A percentile compares a stretch with the other conserved stretches of the same genome.
These are phyloP conservation scores for Drosophila navojoa DNA, from an alignment of 1,140 invertebrate species.

Conservation along the genomic window DNA sequence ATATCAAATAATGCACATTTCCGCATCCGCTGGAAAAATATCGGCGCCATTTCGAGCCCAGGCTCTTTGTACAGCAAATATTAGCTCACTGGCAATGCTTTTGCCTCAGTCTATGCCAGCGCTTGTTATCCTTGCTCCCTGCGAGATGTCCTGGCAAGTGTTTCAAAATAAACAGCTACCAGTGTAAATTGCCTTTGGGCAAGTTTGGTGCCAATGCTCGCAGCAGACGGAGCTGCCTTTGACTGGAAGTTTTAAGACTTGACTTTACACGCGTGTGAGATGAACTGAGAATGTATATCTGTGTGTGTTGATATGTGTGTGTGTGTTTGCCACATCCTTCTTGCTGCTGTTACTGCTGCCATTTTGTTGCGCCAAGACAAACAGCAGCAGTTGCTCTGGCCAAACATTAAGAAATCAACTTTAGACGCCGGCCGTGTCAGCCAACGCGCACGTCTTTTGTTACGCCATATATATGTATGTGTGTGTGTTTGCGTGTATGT, in stretches of 20 bases:
- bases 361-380: slow-evolving; percentile 71
- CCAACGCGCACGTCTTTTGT: slow-evolving; percentile 70
- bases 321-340: slow-evolving; percentile 41
- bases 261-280: slow-evolving; percentile 38
- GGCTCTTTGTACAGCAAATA: slow-evolving; percentile 37
- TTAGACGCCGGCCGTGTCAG: slow-evolving; percentile 59
- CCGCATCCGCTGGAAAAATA: slow-evolving; percentile 62
- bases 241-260: slow-evolving; percentile 55
- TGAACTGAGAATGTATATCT: slow-evolving; percentile 15
- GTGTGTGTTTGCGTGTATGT: slow-evolving; percentile 6
- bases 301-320: slow-evolving; percentile 23
- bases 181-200: slow-evolving; percentile 74
- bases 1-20: slow-evolving; percentile 78
- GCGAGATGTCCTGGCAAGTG: slow-evolving; percentile 56
- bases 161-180: slow-evolving; percentile 77
- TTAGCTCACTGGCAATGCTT: slow-evolving; percentile 46
- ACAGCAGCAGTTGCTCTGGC: slow-evolving; percentile 64
- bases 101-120: slow-evolving; percentile 20
- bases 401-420: slow-evolving; percentile 81
- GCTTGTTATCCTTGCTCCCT: slow-evolving; percentile 7
- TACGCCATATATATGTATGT: slow-evolving; percentile 46
- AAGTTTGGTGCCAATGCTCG: slow-evolving; percentile 47
- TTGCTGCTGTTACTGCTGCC: slow-evolving; percentile 50
- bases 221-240: slow-evolving; percentile 15
- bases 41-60: slow-evolving; percentile 36